Conservation (phyloP, 2,888 invertebrate genomes). For the Synanthedon tipuliformis region DNA sequence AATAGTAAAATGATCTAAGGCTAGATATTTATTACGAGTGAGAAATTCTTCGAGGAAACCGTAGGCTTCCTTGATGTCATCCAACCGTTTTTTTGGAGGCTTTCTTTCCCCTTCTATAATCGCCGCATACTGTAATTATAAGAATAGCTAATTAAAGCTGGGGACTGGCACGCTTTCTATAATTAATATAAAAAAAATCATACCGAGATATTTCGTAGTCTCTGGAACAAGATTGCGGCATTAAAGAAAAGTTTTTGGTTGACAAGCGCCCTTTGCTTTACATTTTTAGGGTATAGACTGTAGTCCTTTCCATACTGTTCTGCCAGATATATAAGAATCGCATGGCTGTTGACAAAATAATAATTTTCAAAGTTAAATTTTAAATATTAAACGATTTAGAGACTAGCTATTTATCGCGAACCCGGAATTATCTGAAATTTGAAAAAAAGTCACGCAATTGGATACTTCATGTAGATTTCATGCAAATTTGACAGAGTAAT, state of each 20-base stretch:
- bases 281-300: slow-evolving; percentile 68
- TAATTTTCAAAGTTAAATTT: slow-evolving; percentile 1
- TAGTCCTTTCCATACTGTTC: slow-evolving; percentile 66
- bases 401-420: neutral
- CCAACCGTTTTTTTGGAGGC: slow-evolving; percentile 31
- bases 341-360: slow-evolving; percentile 38
- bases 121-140: slow-evolving; percentile 18
- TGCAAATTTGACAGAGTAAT: too few species aligned
- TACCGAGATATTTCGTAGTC: slow-evolving; percentile 47
- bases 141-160: too few species aligned
- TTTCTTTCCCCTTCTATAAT: slow-evolving; percentile 30
- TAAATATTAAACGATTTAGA: slow-evolving; percentile 6
- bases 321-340: slow-evolving; percentile 59
- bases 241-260: slow-evolving; percentile 70
- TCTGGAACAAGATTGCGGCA: slow-evolving; percentile 49
- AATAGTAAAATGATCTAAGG: slow-evolving; percentile 59
- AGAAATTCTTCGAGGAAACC: slow-evolving; percentile 57
- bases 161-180: too few species aligned
- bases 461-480: too few species aligned
- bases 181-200: too few species aligned
- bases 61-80: slow-evolving; percentile 52
- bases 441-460: neutral
- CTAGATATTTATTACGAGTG: slow-evolving; percentile 51
- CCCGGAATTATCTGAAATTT: neutral
- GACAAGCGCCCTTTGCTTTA: slow-evolving; percentile 56